Base-by-base conservation (phyloP, 2,113 vertebrate species). In the Copsychus sechellarum region DNA sequence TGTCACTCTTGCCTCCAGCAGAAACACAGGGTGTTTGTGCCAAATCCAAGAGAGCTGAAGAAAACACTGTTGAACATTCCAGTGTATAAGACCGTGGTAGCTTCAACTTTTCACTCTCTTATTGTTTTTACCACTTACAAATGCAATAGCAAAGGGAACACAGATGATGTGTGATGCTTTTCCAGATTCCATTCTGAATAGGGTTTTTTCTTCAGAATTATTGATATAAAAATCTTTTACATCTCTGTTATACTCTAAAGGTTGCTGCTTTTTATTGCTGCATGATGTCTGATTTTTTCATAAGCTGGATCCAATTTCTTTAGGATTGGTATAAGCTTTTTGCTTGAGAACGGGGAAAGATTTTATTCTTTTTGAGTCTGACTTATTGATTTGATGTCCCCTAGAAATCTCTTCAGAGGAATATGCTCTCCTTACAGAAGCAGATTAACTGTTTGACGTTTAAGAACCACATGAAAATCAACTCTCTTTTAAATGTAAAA, bases 401-500 rank as follows among this genome's bases (percentile, higher is more conserved):
- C 81, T 34, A 82, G 76, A 97, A 97, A 94, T 95, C 66, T 95
- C 72, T 97, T 97, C 95, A 93, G 95, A 97, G 81, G 78, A 78
- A 96, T 95, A 96, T 2, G 1, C 6, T 95, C 80, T 79, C 48
- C 84, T 73, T 94, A 85, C 79, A 77, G 51, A 95, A 71, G 83
- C 94, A 96, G 96, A 96, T 97, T 97, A 97, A 97, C 85, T 96
- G 57, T 82, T 91, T 93, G 95, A 97, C 90, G 96, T 97, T 93
- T 97, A 93, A 97, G 62, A 77, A 92, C 62, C 5, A 21, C 56
- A 94, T 95, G 91, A 96, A 97, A 98, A 96, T 86, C 96, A 96
- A 97, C 92, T 70, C 70, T 87, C 74, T 89, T 95, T 96, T 90
- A 96, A 96, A 93, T 90, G 51, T 81, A 90, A 97, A 95, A 97